phyloP scores from a whole-genome alignment of 2,113 vertebrate genomes.

The Dromiciops gliroides region DNA sequence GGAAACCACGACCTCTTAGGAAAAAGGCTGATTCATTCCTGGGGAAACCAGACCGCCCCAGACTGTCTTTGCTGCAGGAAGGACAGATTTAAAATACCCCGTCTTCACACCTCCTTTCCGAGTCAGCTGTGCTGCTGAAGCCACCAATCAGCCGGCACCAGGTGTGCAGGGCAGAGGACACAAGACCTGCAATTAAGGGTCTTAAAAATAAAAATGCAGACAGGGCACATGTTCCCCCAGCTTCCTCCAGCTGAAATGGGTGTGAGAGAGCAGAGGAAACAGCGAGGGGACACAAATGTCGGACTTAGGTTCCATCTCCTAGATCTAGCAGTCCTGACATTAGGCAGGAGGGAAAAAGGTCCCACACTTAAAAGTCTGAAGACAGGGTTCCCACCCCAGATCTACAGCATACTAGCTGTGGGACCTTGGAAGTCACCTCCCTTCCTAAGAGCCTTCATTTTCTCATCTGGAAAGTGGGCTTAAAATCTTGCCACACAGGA shows the following conservation, averaged over 20 bases:
- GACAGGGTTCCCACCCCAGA: neutral
- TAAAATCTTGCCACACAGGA: neutral
- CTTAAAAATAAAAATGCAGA: slow-evolving; percentile 34
- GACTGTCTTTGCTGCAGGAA: slow-evolving; percentile 34
- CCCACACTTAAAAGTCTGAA: neutral
- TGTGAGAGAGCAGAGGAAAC: neutral
- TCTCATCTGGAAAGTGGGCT: neutral
- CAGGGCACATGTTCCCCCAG: neutral
- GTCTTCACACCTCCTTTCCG: slow-evolving; percentile 13
- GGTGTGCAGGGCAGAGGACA: neutral
- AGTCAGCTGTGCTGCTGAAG: neutral
- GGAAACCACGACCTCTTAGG: slow-evolving; percentile 24
- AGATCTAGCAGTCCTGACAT: neutral
- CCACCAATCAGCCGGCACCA: neutral
- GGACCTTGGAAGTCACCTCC: neutral
- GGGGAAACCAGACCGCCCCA: neutral
- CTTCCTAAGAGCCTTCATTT: neutral
- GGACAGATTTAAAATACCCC: slow-evolving; percentile 25
- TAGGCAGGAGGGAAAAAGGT: neutral
- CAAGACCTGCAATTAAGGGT: neutral
- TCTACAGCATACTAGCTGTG: neutral
- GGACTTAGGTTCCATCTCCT: neutral
- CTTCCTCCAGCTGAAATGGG: neutral
- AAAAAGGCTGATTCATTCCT: slow-evolving; percentile 37
- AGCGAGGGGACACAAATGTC: neutral